Conservation (phyloP, 2,888 invertebrate species). For the Stegana nigrithorax region DNA sequence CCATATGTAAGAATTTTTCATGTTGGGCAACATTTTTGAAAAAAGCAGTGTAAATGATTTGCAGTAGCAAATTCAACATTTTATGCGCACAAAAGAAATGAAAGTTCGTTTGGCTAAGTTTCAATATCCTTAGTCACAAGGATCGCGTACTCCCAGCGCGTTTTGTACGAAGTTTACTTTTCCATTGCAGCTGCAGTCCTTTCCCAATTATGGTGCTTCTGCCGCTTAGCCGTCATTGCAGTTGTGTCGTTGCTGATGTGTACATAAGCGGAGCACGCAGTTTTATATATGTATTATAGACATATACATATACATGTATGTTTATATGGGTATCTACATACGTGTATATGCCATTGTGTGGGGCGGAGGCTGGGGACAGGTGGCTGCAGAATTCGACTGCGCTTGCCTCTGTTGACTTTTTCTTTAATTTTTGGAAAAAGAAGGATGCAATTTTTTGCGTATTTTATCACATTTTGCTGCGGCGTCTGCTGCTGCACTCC, state of each 20-base stretch:
- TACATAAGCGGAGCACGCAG: neutral
- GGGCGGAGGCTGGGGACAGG: too few species aligned
- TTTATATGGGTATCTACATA: too few species aligned
- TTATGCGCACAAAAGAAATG: neutral
- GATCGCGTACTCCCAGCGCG: neutral
- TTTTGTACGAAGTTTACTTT: too few species aligned
- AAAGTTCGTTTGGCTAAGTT: neutral
- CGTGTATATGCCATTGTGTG: too few species aligned
- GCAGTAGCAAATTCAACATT: neutral
- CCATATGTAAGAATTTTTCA: too few species aligned
- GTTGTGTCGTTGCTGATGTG: too few species aligned
- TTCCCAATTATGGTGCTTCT: too few species aligned
- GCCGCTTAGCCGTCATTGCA: constrained; percentile 9
- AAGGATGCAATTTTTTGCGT: too few species aligned
- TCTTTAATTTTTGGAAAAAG: constrained; percentile 35
- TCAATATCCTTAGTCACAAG: neutral
- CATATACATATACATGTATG: too few species aligned
- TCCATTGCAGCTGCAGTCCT: too few species aligned
- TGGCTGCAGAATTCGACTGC: too few species aligned
- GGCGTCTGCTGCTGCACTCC: neutral
- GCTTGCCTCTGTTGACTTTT: constrained; percentile 29
- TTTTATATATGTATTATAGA: too few species aligned
- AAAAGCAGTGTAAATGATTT: neutral
- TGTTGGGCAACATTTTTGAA: neutral
- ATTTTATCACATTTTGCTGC: constrained; percentile 51